phyloP scores from a whole-genome alignment of 2,797 vertebrate species.

The Chrysocyon brachyurus region DNA sequence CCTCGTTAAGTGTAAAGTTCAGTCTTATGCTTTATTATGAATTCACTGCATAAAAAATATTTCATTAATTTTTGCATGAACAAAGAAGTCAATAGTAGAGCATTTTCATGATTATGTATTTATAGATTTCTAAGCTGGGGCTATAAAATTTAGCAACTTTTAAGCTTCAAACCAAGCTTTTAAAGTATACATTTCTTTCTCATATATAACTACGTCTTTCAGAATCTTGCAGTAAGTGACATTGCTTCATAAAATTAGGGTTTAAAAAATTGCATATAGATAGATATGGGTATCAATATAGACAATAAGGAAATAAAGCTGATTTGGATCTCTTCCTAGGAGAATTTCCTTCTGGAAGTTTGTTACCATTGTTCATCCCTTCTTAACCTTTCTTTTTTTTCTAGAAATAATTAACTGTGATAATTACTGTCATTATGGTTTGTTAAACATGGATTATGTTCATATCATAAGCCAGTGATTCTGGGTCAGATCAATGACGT shows the following conservation, averaged over 20 bases:
- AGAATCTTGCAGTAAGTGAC: background rate
- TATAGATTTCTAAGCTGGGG: background rate
- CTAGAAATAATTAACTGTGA: background rate
- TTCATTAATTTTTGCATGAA: conserved; percentile 22
- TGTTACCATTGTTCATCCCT: background rate
- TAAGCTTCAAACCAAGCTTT: background rate
- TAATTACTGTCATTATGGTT: background rate
- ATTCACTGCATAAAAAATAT: background rate
- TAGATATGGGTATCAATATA: background rate
- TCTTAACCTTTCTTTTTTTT: background rate
- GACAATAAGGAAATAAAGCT: background rate
- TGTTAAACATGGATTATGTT: background rate
- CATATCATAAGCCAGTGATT: background rate
- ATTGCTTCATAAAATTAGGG: conserved; percentile 7
- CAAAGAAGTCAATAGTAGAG: background rate
- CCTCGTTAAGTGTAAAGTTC: background rate
- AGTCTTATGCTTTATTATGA: background rate
- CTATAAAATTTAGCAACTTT: conserved; percentile 47
- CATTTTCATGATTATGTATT: background rate
- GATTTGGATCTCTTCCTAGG: background rate
- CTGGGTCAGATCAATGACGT: background rate
- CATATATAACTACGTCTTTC: background rate
- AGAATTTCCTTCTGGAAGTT: background rate
- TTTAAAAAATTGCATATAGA: background rate
- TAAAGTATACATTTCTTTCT: background rate